Conservation (phyloP, 2,888 invertebrate species). For the Apamea anceps region DNA sequence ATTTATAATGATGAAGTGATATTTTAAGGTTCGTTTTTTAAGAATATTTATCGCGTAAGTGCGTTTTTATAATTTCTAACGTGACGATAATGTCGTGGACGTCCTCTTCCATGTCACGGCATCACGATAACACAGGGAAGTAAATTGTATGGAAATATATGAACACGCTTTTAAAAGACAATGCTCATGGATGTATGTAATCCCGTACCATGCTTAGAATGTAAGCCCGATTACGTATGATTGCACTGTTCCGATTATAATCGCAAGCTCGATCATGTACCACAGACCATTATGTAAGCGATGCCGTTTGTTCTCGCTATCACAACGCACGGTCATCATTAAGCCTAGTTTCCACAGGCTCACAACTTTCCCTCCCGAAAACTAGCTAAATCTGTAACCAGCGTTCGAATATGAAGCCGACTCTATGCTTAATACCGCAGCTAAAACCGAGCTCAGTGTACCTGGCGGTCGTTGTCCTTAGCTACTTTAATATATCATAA, state of each 20-base stretch:
- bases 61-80: background rate
- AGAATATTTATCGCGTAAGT: background rate
- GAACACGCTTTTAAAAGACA: background rate
- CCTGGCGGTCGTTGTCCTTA: conserved; percentile 29
- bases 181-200: too few species aligned
- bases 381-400: conserved; percentile 10
- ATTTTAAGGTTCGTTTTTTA: background rate
- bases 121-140: background rate
- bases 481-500: conserved; percentile 50
- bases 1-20: background rate
- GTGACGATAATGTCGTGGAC: background rate
- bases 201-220: background rate
- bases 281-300: conserved; percentile 13
- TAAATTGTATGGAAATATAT: background rate
- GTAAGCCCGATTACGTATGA: background rate
- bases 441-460: conserved; percentile 15
- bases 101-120: background rate
- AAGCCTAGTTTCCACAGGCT: conserved; percentile 25
- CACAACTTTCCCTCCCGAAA: conserved; percentile 11
- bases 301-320: conserved; percentile 14
- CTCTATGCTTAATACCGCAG: conserved; percentile 13
- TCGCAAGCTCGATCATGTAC: background rate
- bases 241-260: background rate
- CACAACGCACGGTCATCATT: conserved; percentile 11
- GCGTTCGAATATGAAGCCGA: conserved; percentile 9